phyloP scores from a whole-genome alignment of 2,797 vertebrate species.

The Gouania willdenowi region DNA sequence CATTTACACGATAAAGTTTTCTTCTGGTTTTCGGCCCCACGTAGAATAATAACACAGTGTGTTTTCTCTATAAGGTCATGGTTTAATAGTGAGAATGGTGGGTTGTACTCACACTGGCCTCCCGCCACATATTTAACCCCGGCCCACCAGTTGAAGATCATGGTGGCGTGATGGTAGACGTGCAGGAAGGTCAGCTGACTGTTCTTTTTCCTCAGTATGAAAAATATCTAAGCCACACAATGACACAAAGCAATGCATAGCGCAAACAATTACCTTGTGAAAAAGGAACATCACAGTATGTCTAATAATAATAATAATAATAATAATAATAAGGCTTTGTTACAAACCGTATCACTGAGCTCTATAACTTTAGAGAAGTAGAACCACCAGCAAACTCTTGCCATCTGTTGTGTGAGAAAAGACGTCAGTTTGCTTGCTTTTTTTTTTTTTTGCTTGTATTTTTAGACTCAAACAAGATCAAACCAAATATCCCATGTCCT shows the following conservation, averaged over 20 bases:
- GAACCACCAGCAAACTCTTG: slow-evolving; percentile 77
- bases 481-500: too few species aligned
- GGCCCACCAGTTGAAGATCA: slow-evolving; percentile 96
- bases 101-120: slow-evolving; percentile 85
- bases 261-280: too few species aligned
- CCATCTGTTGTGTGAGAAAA: slow-evolving; percentile 73
- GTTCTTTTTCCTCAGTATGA: slow-evolving; percentile 95
- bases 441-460: too few species aligned
- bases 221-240: slow-evolving; percentile 77
- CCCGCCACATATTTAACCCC: slow-evolving; percentile 93
- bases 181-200: slow-evolving; percentile 93
- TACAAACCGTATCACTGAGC: slow-evolving; percentile 68
- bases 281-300: too few species aligned
- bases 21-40: too few species aligned
- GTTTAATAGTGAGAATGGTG: neutral
- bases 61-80: neutral
- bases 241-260: neutral
- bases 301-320: too few species aligned
- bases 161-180: slow-evolving; percentile 92
- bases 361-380: slow-evolving; percentile 78
- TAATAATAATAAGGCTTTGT: too few species aligned
- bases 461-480: too few species aligned
- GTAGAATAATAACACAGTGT: neutral
- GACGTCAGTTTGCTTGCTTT: too few species aligned
- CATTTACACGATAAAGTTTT: too few species aligned